These are phyloP conservation scores for Planiliza haematocheilus DNA, from an alignment of 2,113 vertebrate species.

Conservation along the genomic window DNA sequence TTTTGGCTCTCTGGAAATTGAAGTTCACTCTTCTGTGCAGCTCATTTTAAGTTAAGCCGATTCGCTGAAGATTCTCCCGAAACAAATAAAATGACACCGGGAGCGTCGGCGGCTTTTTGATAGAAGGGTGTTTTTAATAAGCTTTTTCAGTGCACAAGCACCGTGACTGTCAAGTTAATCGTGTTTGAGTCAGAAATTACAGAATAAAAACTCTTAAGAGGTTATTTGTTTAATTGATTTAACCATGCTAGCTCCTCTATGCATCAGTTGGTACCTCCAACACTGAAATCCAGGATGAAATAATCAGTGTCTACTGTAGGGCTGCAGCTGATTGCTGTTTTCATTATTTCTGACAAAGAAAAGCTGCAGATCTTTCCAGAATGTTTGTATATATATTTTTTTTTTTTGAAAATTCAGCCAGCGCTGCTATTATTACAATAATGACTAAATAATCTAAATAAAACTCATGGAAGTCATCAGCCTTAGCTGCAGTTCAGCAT, in stretches of 20 bases:
- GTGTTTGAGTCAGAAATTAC: neutral
- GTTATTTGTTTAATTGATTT: neutral
- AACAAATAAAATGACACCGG: neutral
- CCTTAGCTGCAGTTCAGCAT: too few species aligned
- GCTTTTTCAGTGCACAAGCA: neutral
- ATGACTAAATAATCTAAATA: too few species aligned
- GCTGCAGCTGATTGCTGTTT: too few species aligned
- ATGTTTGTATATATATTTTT: too few species aligned
- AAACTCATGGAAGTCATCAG: too few species aligned
- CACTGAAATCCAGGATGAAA: too few species aligned
- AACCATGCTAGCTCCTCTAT: neutral
- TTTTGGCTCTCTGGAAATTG: conserved; percentile 2
- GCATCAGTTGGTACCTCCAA: too few species aligned
- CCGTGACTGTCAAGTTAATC: neutral
- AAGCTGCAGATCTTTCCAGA: neutral
- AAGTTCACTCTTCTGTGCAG: neutral
- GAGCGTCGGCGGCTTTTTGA: neutral
- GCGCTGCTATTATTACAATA: too few species aligned
- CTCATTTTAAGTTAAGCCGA: neutral
- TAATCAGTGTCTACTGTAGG: too few species aligned
- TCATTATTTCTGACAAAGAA: neutral
- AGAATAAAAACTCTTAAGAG: too few species aligned
- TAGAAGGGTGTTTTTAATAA: neutral
- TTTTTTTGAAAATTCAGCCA: too few species aligned
- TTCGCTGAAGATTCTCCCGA: neutral